A percentile compares a stretch with the other conserved stretches of the same genome.
Conservation (phyloP, 2,888 invertebrate species). For the Apotomis turbidana region DNA sequence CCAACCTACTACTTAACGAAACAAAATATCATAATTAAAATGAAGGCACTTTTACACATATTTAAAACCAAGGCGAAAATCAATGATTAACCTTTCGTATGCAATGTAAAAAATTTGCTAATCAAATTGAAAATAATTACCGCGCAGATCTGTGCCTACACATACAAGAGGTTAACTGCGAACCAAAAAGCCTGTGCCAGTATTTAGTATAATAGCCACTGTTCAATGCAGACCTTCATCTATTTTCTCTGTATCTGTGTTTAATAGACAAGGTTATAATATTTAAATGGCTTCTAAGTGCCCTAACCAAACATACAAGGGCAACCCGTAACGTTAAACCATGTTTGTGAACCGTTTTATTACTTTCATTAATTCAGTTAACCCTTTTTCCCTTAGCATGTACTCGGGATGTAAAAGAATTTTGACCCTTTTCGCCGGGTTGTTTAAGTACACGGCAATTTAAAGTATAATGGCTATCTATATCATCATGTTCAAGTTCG, state of each 20-base stretch:
- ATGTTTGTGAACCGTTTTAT: conserved; percentile 44
- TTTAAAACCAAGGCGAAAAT: too few species aligned
- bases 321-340: conserved; percentile 3
- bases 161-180: too few species aligned
- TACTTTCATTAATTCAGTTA: conserved; percentile 50
- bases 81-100: too few species aligned
- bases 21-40: too few species aligned
- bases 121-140: too few species aligned
- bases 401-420: conserved; percentile 55
- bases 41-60: too few species aligned
- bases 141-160: too few species aligned
- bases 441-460: conserved; percentile 54
- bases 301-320: conserved; percentile 32
- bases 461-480: conserved; percentile 33
- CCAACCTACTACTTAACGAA: too few species aligned
- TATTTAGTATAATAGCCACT: neutral
- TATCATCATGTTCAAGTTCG: conserved; percentile 21
- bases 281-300: conserved; percentile 28
- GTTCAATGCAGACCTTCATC: neutral
- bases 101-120: too few species aligned
- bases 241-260: conserved; percentile 18
- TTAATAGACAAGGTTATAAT: conserved; percentile 20
- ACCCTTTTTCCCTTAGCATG: conserved; percentile 40
- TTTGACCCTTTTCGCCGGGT: conserved; percentile 53
- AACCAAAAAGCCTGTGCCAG: neutral